Conservation (phyloP, 2,113 vertebrate genomes). For the Herpetotheres cachinnans region DNA sequence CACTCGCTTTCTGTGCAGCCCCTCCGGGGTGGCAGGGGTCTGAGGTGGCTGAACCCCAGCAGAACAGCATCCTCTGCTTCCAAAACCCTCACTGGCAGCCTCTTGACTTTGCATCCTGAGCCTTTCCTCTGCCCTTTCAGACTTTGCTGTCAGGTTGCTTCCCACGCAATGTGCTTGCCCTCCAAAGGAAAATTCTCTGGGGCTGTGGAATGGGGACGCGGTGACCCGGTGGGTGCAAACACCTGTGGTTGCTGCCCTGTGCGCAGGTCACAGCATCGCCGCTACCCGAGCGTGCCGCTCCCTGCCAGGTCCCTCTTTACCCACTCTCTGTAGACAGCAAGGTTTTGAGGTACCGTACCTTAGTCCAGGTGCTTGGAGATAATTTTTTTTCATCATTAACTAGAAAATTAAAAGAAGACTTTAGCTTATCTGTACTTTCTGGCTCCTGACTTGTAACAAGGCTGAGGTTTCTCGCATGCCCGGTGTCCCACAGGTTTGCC, state of each 20-base stretch:
- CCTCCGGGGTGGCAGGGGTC: not conserved
- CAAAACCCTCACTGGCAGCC: not conserved
- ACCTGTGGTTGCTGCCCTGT: fast-evolving
- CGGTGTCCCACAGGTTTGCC: no score
- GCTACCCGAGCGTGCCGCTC: fast-evolving
- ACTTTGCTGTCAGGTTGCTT: not conserved
- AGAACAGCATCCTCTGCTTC: not conserved
- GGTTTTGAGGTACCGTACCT: not conserved
- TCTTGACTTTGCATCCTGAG: not conserved
- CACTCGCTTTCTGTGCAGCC: not conserved
- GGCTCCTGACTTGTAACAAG: not conserved
- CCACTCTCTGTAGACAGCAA: fast-evolving
- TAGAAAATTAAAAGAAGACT: not conserved
- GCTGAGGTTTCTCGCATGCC: fast-evolving
- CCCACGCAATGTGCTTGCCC: fast-evolving
- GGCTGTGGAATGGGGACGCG: not conserved
- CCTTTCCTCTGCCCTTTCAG: not conserved
- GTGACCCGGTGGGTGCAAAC: not conserved
- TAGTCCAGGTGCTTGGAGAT: not conserved
- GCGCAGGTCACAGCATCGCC: no score
- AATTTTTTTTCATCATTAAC: not conserved
- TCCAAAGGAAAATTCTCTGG: no score
- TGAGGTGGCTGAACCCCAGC: not conserved
- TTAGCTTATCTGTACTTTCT: not conserved
- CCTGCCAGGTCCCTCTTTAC: not conserved